phyloP scores from a whole-genome alignment of 2,113 vertebrate genomes.

The Zosterops pallidus region DNA sequence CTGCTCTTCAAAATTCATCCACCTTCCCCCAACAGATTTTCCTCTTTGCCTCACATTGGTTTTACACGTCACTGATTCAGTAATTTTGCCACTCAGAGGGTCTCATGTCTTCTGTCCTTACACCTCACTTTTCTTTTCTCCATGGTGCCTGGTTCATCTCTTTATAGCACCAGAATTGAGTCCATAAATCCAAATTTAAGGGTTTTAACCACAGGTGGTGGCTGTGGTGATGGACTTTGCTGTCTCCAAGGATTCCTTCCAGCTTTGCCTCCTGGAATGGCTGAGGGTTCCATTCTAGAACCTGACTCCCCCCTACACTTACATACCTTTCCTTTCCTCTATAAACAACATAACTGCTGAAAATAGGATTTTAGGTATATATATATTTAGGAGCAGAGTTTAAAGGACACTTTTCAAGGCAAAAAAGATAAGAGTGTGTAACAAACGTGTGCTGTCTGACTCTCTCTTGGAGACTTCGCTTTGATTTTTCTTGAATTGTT shows the following conservation, averaged over 20 bases:
- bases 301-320: not conserved
- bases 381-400: slow-evolving; percentile 16
- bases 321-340: not conserved
- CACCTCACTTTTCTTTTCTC: not conserved
- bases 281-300: not conserved
- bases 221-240: not conserved
- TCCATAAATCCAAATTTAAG: not conserved
- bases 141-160: not conserved
- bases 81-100: not conserved
- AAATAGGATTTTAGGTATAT: not conserved
- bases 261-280: not conserved
- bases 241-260: not conserved
- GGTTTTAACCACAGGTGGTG: not conserved
- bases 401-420: slow-evolving; percentile 44
- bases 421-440: not conserved
- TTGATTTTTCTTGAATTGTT: slow-evolving; percentile 58
- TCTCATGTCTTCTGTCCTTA: not conserved
- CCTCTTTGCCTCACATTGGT: not conserved
- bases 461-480: slow-evolving; percentile 18
- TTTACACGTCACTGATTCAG: not conserved
- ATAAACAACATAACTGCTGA: not conserved
- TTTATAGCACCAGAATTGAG: not conserved
- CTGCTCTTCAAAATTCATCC: not conserved
- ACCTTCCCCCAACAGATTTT: not conserved
- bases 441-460: not conserved